Percentiles rank a stretch among this genome's conserved stretches.
Evolutionary conservation across 2,797 vertebrate species (phyloP).

Genomic region (Coreius guichenoti): DNA sequence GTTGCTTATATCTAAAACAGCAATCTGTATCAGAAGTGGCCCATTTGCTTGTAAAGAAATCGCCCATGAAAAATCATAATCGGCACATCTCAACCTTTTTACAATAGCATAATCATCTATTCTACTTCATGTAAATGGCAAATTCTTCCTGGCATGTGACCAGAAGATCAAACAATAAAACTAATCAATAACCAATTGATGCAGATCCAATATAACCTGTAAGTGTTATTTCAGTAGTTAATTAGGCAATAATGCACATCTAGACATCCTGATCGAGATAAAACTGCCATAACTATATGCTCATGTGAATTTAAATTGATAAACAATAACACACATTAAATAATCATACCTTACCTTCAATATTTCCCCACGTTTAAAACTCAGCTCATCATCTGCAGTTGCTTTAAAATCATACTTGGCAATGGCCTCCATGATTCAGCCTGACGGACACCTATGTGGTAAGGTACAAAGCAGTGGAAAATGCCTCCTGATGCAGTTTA

Average conservation of each 20-base stretch:
- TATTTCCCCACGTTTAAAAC: constrained; percentile 97
- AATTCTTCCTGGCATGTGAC: neutral
- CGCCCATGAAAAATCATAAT: neutral
- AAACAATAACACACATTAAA: neutral
- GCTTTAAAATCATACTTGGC: constrained; percentile 99
- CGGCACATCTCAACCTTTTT: neutral
- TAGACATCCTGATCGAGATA: neutral
- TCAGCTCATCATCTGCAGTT: constrained; percentile 98
- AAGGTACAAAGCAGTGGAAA: constrained; percentile 29
- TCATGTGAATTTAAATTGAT: neutral
- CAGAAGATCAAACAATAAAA: neutral
- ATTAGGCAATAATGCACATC: neutral
- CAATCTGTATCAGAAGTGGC: no score
- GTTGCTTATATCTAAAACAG: no score
- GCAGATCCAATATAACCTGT: neutral
- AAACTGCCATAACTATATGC: neutral
- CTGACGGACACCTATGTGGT: constrained; percentile 27
- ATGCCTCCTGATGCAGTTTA: constrained; percentile 41
- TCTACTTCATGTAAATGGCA: neutral
- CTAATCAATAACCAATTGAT: neutral
- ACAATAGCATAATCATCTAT: neutral
- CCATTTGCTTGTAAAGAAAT: neutral
- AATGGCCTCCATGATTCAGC: constrained; percentile 91
- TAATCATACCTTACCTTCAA: constrained; percentile 86
- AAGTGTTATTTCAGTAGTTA: neutral